Evolutionary conservation across 2,113 vertebrate genomes (phyloP).

Genomic region (Dromiciops gliroides): DNA sequence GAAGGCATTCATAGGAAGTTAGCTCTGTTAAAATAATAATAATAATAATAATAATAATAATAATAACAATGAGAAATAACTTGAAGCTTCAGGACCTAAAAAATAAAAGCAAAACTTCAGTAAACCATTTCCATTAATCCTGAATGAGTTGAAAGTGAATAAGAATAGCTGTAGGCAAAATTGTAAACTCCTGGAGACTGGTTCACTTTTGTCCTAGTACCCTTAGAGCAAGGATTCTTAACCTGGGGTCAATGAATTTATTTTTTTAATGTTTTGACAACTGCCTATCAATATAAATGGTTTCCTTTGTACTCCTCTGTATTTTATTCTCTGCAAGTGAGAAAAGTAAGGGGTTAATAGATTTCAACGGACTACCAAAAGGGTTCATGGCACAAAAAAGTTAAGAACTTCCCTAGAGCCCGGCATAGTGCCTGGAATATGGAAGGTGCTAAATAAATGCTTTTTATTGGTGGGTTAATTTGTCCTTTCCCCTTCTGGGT

Average conservation of each 20-base stretch:
- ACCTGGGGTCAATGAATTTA: background rate
- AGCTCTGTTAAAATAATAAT: background rate
- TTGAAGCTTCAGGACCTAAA: background rate
- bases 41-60: background rate
- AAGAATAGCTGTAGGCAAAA: background rate
- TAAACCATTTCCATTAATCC: background rate
- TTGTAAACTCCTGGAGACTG: background rate
- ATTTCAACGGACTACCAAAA: background rate
- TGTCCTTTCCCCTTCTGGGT: too few relatives aligned
- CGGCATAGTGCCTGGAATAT: background rate
- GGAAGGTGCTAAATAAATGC: background rate
- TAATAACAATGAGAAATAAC: background rate
- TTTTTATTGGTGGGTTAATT: too few relatives aligned
- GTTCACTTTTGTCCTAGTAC: background rate
- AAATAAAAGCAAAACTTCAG: background rate
- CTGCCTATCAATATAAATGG: background rate
- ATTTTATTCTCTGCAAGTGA: background rate
- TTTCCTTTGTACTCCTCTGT: background rate
- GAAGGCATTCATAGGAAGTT: background rate
- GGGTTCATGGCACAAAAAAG: background rate
- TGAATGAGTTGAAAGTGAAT: background rate
- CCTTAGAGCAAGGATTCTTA: background rate
- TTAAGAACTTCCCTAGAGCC: background rate
- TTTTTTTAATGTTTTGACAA: background rate
- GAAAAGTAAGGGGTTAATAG: background rate